Evolutionary conservation across 1,140 invertebrate species (phyloP).

Genomic region (Drosophila parvula): DNA sequence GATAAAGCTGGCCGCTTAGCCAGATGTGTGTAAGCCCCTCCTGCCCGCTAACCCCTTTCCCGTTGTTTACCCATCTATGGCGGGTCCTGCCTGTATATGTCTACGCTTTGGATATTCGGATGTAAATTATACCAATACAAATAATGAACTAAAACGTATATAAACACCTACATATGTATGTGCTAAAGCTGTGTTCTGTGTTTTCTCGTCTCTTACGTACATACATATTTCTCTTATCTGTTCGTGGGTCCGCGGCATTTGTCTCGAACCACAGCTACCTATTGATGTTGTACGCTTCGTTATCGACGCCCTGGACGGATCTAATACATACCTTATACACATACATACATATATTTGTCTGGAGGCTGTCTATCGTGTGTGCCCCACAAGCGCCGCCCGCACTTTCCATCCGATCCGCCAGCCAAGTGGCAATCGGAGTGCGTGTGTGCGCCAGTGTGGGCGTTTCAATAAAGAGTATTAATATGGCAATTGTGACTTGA

Average conservation of each 20-base stretch:
- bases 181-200: slow-evolving; percentile 28
- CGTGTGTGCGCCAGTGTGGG: slow-evolving; percentile 1
- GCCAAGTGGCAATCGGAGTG: slow-evolving; percentile 7
- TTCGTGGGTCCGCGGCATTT: slow-evolving; percentile 3
- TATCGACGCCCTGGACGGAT: slow-evolving; percentile 12
- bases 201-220: slow-evolving; percentile 9
- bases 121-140: slow-evolving; percentile 60
- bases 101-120: slow-evolving; percentile 38
- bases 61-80: slow-evolving; percentile 18
- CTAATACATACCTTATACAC: slow-evolving; percentile 1
- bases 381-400: neutral
- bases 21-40: slow-evolving; percentile 14
- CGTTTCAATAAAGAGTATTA: slow-evolving; percentile 46
- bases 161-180: slow-evolving; percentile 4
- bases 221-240: slow-evolving; percentile 8
- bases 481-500: slow-evolving; percentile 26
- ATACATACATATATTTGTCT: neutral
- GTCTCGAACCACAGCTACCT: slow-evolving; percentile 3
- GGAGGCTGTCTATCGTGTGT: slow-evolving; percentile 1
- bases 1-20: neutral
- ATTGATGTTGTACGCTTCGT: slow-evolving; percentile 33
- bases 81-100: slow-evolving; percentile 40
- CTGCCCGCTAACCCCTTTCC: slow-evolving; percentile 2
- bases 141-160: slow-evolving; percentile 36
- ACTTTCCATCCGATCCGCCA: neutral